phyloP scores from a whole-genome alignment of 2,797 vertebrate genomes.

The Intellagama lesueurii region DNA sequence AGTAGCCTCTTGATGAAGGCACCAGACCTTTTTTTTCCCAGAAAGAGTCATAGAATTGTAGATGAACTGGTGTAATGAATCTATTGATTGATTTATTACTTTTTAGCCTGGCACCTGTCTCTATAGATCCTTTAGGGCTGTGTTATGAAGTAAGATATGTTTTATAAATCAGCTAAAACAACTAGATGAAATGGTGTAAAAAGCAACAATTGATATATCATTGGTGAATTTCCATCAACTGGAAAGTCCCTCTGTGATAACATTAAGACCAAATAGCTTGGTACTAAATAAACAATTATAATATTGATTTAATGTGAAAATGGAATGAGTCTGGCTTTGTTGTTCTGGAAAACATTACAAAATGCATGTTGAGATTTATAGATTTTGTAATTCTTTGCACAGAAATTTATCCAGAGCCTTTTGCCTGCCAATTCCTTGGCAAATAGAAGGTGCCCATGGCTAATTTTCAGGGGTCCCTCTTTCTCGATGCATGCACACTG shows the following conservation, averaged over 20 bases:
- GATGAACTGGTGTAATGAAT: not conserved
- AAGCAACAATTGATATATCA: not conserved
- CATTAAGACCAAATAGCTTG: not conserved
- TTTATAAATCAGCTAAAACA: slow-evolving; percentile 5
- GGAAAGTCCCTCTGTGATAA: not conserved
- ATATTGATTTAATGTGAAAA: not conserved
- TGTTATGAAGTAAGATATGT: not conserved
- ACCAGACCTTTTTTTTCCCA: not conserved
- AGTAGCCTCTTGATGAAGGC: not conserved
- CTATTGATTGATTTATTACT: not conserved
- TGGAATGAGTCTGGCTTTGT: not conserved
- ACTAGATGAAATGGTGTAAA: not conserved
- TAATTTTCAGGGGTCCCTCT: not conserved
- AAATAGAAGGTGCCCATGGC: not conserved
- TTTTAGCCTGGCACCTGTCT: not conserved
- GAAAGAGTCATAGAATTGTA: slow-evolving; percentile 4
- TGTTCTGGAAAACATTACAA: not conserved
- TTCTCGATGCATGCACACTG: not conserved
- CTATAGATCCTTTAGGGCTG: not conserved
- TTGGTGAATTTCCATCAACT: not conserved
- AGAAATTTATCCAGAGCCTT: not conserved
- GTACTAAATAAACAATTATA: not conserved
- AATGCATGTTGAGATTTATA: not conserved
- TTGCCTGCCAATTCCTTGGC: not conserved
- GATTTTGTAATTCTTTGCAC: not conserved